Base-by-base conservation (phyloP, 1,140 invertebrate genomes). In the Trialeurodes vaporariorum region DNA sequence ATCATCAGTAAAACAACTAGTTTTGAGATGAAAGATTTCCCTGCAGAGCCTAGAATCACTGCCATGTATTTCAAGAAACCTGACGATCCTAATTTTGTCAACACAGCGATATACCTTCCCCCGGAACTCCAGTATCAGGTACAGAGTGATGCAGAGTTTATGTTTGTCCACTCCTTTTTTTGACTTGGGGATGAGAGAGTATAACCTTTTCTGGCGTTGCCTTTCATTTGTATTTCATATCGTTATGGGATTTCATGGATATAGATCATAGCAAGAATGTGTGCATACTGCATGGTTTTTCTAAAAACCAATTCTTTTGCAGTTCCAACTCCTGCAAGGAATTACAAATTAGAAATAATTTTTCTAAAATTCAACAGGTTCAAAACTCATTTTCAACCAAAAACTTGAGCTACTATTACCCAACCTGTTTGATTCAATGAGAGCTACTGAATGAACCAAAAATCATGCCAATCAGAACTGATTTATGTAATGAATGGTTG, bases 1-100 rank as follows among this genome's bases (percentile, higher is more conserved):
- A 87, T 98, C 72, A 84, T 92, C 77, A 84, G 89, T 22, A 92
- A 92, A 73, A 88, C 92, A n/a, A 86, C 85, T 25, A 92, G 86
- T 76, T 93, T 92, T 77, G 92, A 94, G 73, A 81, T 94, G 79
- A 92, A 93, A 77, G 92, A 95, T 74, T 91, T 91, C 75, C 89
- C 91, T 1, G 84, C 87, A 13, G 91, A 94, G 74, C 87, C 90
- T 9, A 81, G 89, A 73, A 90, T 92, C 74, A 89, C 91, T n/a
- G 85, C 85, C 12, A 91, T 92, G 89, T 91, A 91, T 78, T 92
- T 91, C 78, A 85, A 86, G 69, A 83, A 86, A 70, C 84, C 86
- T 72, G 83, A 86, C 2, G 88, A 91, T 68, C 79, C 78, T 1
- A 75, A 80, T 71, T 85, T 87, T 75, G 78, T 84, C 17, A 93